Base-by-base conservation (phyloP, 2,888 invertebrate genomes). In the Harpagoxenus sublaevis region DNA sequence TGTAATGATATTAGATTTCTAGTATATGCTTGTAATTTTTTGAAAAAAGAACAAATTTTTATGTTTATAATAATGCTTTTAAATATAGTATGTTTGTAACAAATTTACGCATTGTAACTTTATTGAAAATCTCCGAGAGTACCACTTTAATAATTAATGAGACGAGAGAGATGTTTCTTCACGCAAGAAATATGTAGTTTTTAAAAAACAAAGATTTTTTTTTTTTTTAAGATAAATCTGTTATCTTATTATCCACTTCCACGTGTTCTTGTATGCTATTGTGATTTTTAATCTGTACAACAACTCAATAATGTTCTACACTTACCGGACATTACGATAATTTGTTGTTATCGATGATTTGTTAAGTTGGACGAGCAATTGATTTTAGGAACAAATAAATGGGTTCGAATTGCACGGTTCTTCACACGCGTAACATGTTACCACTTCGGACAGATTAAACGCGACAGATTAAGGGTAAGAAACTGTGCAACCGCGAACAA, bases 391-490 rank as follows among this genome's bases (percentile, higher is more conserved):
- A 51, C n/a, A 42, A 23, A 23, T 39, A 15, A 74, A 57, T 18
- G 23, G 23, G 10, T 45, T 55, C n/a, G 35, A 71, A 63, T 62
- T 62, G 51, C 15, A 51, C n/a, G 5, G 4, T n/a, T 55, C 10
- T 55, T 78, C 53, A 45, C 68, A 68, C 53, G 42, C 39, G 75
- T 42, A 62, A n/a, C 55, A 51, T 62, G 68, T 88, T 70, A 63
- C 82, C 77, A 86, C 84, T 84, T 79, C 84, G 82, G 81, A 68
- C 87, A 85, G 79, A 88, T 90, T 84, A 90, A 71, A 83, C 79
- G 39, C 62, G 83, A 85, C 35, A 35, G 92, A 91, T 89, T 87
- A 84, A 87, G 90, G 87, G 89, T 91, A 88, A 90, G 87, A 89
- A 89, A 78, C 66, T 78, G 85, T 84, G 71, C 83, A 71, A 71